Evolutionary conservation across 2,888 invertebrate genomes (phyloP).

Genomic region (Orthosia gothica): DNA sequence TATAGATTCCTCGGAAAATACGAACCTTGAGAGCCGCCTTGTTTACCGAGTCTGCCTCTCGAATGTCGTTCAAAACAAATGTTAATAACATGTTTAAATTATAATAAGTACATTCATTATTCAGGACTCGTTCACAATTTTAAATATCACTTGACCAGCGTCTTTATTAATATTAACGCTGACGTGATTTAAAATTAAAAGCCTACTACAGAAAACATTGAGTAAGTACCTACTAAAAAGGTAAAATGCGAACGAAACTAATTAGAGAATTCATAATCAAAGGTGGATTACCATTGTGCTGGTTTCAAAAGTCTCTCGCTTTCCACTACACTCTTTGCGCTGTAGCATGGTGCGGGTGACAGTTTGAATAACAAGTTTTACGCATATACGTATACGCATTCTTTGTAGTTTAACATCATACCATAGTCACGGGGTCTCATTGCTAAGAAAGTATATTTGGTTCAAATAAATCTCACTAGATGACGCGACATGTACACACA

Average conservation of each 20-base stretch:
- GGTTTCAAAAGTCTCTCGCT: not conserved
- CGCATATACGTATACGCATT: too few species aligned
- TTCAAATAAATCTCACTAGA: too few species aligned
- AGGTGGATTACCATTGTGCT: not conserved
- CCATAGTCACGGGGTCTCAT: too few species aligned
- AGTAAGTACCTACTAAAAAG: conserved; percentile 5
- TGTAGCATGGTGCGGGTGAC: too few species aligned
- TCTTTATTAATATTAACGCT: conserved; percentile 35
- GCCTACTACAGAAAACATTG: conserved; percentile 2
- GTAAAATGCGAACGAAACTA: conserved; percentile 20
- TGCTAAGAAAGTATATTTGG: too few species aligned
- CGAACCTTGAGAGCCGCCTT: conserved; percentile 37
- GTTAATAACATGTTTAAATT: conserved; percentile 35
- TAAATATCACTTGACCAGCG: conserved; percentile 29
- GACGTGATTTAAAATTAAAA: conserved; percentile 5
- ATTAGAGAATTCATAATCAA: not conserved
- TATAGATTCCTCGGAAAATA: conserved; percentile 53
- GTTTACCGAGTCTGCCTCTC: conserved; percentile 41
- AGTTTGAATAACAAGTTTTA: too few species aligned
- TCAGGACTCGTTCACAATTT: conserved; percentile 27
- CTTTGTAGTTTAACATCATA: too few species aligned
- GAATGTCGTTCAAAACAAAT: conserved; percentile 49
- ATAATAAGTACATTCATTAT: conserved; percentile 30
- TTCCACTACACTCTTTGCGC: too few species aligned
- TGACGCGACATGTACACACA: too few species aligned